These are phyloP conservation scores for Balanococcus diminutus DNA, from an alignment of 2,888 invertebrate species.

Conservation along the genomic window DNA sequence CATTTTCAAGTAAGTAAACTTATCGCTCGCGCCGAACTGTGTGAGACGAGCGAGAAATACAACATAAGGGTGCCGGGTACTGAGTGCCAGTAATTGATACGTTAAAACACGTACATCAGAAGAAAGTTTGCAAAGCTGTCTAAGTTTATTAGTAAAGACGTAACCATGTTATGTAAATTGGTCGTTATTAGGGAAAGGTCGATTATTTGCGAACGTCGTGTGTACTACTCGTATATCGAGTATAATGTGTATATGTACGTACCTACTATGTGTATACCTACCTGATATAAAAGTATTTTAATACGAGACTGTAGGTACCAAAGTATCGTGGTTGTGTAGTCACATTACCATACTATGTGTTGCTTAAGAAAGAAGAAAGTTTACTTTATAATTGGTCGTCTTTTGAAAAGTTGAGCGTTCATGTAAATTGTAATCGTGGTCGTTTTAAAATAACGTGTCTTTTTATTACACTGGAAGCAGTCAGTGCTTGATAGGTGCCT, in stretches of 20 bases:
- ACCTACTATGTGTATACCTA: background rate
- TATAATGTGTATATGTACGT: background rate
- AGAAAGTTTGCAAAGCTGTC: slow-evolving; percentile 34
- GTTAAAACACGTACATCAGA: slow-evolving; percentile 42
- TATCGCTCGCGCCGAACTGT: background rate
- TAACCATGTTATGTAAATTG: slow-evolving; percentile 41
- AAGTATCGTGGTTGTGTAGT: background rate
- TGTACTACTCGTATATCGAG: background rate
- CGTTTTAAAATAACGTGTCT: background rate
- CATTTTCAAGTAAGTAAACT: slow-evolving; percentile 37
- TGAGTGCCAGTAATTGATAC: slow-evolving; percentile 40
- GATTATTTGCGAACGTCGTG: slow-evolving; percentile 1
- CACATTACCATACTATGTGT: background rate
- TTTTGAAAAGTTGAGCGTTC: background rate
- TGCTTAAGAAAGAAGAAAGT: background rate
- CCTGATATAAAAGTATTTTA: background rate
- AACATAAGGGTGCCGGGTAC: slow-evolving; percentile 11
- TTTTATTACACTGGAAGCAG: no score
- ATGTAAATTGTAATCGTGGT: background rate
- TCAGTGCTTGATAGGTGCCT: no score
- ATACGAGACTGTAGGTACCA: background rate
- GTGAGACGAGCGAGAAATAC: background rate
- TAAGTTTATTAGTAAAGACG: slow-evolving; percentile 43
- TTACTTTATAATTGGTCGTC: background rate
- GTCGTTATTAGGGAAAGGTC: slow-evolving; percentile 21